Conservation (phyloP, 2,888 invertebrate genomes). For the Encarsia formosa region DNA sequence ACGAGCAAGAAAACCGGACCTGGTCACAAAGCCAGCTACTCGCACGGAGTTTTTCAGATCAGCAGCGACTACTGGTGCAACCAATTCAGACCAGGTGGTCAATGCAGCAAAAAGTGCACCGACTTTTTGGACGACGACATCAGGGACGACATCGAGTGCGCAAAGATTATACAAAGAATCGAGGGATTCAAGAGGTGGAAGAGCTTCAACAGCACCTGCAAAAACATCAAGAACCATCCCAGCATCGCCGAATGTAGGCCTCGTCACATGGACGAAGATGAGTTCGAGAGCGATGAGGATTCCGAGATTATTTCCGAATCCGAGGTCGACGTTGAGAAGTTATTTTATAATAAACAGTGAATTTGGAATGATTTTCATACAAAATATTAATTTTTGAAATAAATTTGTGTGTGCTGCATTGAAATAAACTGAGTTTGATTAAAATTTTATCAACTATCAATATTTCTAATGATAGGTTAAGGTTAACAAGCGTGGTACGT, state of each 20-base stretch:
- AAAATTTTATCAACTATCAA: too few species aligned
- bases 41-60: conserved; percentile 58
- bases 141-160: conserved; percentile 44
- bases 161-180: conserved; percentile 36
- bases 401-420: too few species aligned
- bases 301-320: too few species aligned
- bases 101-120: conserved; percentile 69
- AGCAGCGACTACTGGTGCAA: conserved; percentile 69
- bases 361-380: too few species aligned
- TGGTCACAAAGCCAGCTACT: conserved; percentile 40
- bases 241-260: conserved; percentile 33
- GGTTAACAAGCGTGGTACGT: too few species aligned
- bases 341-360: too few species aligned
- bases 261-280: too few species aligned
- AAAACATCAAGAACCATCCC: conserved; percentile 36
- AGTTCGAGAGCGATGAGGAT: too few species aligned
- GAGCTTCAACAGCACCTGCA: conserved; percentile 45
- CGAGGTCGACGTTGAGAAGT: too few species aligned
- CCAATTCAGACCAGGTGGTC: conserved; percentile 62
- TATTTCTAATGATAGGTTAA: too few species aligned
- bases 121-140: conserved; percentile 48
- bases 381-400: too few species aligned
- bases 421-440: too few species aligned
- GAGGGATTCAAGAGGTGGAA: conserved; percentile 46
- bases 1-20: conserved; percentile 39